Base-by-base conservation (phyloP, 2,888 invertebrate genomes). In the Xestia sexstrigata region DNA sequence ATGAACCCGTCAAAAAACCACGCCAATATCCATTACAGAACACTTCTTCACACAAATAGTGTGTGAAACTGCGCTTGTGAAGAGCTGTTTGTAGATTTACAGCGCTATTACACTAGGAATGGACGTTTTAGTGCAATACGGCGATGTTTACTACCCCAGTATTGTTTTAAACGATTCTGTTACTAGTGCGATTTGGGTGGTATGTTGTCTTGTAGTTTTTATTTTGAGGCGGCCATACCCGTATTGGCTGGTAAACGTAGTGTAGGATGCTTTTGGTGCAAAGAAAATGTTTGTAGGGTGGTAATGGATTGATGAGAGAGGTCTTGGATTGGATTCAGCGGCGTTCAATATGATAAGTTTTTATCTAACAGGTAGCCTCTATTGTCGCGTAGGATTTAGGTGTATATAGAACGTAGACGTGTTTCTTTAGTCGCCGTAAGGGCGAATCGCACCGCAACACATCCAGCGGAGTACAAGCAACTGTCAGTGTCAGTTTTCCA, bases 141-240 rank as follows among this genome's bases (percentile, higher is more conserved):
- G 49, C 49, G 70, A 70, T 72, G 70, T 85, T 87, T 84, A 85
- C 62, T 62, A 45, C 42, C 74, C n/a, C n/a, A 13, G 69, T 84
- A 84, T 85, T 87, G 84, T 87, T 87, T 84, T 55, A 81, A 74
- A 84, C 69, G 81, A 78, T 78, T 26, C 39, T 70, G 75, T 82
- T 82, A 73, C 86, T 26, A 62, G 26, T 76, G 55, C 84, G 35
- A 74, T 77, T 70, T 80, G 84, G 87, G 84, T 86, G 84, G 87
- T 66, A 77, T 58, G 77, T 23, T 49, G 71, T 49, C 39, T n/a
- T 52, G 60, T 69, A 60, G 11, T 30, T 30, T 9, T 42, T 78
- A 66, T 83, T 71, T 81, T 70, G 76, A 70, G 66, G 13, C 30
- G 2, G 47, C 58, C 15, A 52, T 62, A 35, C 35, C 3, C 35